Base-by-base conservation (phyloP, 2,113 vertebrate species). In the Callospermophilus lateralis region DNA sequence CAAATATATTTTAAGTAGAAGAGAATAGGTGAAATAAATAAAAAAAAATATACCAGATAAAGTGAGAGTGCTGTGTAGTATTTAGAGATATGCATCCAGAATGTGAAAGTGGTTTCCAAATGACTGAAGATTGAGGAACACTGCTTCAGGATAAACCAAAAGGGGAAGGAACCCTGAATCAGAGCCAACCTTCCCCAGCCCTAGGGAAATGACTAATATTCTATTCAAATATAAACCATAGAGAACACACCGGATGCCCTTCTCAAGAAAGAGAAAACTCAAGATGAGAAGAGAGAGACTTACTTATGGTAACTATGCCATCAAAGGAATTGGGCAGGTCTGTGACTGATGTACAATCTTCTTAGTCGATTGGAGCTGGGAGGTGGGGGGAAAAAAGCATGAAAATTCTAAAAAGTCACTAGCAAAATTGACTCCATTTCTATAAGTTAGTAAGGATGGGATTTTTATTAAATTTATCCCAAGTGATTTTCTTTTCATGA, bases 321-420 rank as follows among this genome's bases (percentile, higher is more conserved):
- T 96, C 97, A 37, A 98, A 98, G 88, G 94, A 24, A 28, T 95
- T 98, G 37, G 98, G 96, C 83, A 98, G 80, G 65, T 97, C 96
- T 68, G 98, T 98, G 90, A 98, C 90, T 2, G 96, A 95, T 0
- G 87, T 2, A 19, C 98, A 98, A 2, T 98, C 97, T 96, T 98
- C 96, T 78, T 6, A 12, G 0, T 0, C 22, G 0, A 0, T 10
- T 1, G 97, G 93, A 72, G 98, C 98, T 98, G 20, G n/a, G 37
- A 76, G 19, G 17, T 13, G 67, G 48, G 8, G 45, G 30, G 77
- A 24, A 19, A 51, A 45, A 81, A 42, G 10, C 34, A 39, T 78
- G 16, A 93, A 93, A 78, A 83, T 7, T 7, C 37, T 73, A 73
- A 84, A 85, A 74, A 70, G 39, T 34, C 19, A 72, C 5, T 15